These are phyloP conservation scores for Steinernema scapterisci DNA, from an alignment of 2,888 invertebrate genomes.

Conservation along the genomic window DNA sequence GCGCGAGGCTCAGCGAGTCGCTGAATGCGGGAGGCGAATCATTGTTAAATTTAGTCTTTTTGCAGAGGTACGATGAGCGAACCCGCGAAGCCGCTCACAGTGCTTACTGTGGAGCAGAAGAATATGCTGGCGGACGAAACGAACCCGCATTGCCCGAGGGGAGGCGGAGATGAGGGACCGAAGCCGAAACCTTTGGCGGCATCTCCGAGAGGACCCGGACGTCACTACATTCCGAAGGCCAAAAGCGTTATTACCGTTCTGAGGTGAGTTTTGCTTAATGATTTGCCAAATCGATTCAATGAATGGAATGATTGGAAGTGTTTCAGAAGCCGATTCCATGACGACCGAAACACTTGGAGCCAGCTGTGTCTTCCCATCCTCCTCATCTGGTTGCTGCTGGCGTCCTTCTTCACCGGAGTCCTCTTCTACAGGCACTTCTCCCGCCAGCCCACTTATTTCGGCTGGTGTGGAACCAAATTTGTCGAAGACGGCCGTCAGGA, in stretches of 20 bases:
- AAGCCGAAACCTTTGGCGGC: neutral
- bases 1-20: neutral
- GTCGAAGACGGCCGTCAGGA: constrained; percentile 43
- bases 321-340: constrained; percentile 6
- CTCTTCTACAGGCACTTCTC: constrained; percentile 42
- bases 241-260: constrained; percentile 2
- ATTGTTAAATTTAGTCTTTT: neutral
- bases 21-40: too few species aligned
- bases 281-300: too few species aligned
- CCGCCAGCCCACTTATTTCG: constrained; percentile 40
- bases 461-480: constrained; percentile 40
- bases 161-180: constrained; percentile 5
- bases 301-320: too few species aligned
- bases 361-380: constrained; percentile 36
- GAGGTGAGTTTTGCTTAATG: constrained; percentile 1
- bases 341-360: neutral
- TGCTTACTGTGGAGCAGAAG: constrained; percentile 36
- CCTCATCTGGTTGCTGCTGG: constrained; percentile 37
- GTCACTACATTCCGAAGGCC: neutral
- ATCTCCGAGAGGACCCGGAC: neutral
- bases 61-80: neutral
- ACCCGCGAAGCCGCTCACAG: neutral
- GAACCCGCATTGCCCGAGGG: constrained; percentile 27
- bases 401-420: constrained; percentile 41
- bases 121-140: constrained; percentile 38